Evolutionary conservation across 1,140 invertebrate genomes (phyloP).

Genomic region (Brachionus asplanchnoidis): DNA sequence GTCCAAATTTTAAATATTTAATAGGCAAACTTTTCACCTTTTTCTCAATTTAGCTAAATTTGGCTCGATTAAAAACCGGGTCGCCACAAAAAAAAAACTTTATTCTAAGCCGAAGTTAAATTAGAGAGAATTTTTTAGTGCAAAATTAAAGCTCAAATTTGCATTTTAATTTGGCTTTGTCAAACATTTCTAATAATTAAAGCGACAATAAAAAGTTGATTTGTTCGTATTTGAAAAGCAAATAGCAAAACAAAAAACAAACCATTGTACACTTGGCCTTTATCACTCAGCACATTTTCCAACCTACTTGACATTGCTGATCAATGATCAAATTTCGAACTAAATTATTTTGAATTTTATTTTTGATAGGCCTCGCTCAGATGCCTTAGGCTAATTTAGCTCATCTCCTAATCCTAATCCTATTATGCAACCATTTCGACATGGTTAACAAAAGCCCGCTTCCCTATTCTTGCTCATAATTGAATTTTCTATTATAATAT

Average conservation of each 20-base stretch:
- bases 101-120: not conserved
- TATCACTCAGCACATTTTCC: not conserved
- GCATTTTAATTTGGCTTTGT: slow-evolving; percentile 1
- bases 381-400: not conserved
- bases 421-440: not conserved
- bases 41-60: not conserved
- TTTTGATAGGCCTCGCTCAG: not conserved
- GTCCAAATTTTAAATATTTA: not conserved
- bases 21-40: not conserved
- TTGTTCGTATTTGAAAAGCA: not conserved
- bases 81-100: not conserved
- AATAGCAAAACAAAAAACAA: not conserved
- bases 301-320: not conserved
- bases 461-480: not conserved
- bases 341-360: not conserved
- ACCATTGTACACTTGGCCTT: not conserved
- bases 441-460: not conserved
- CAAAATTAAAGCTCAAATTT: not conserved
- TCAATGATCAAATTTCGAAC: slow-evolving; percentile 1
- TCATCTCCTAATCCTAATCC: not conserved
- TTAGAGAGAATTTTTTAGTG: not conserved
- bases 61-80: not conserved
- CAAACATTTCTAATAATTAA: not conserved
- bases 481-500: not conserved
- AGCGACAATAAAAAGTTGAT: not conserved